Percentiles rank a stretch among this genome's conserved stretches.
Conservation (phyloP, 2,888 invertebrate genomes). For the Dasysyrphus albostriatus region DNA sequence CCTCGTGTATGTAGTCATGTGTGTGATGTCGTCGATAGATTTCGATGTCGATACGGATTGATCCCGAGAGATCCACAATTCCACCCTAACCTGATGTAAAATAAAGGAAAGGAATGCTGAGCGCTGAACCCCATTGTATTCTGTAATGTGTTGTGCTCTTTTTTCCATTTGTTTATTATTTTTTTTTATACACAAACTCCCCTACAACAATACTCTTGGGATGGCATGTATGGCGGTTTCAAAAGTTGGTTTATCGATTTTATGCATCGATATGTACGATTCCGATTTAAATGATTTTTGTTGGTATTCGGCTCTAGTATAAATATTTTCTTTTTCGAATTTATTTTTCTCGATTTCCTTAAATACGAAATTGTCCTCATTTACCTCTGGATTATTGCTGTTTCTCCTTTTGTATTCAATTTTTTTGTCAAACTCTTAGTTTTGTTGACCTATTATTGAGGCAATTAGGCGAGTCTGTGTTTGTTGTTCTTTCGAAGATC, state of each 20-base stretch:
- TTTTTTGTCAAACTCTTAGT: conserved; percentile 29
- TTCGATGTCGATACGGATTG: conserved; percentile 61
- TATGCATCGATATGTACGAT: conserved; percentile 14
- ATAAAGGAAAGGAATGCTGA: conserved; percentile 18
- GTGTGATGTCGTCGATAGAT: conserved; percentile 41
- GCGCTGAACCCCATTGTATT: conserved; percentile 16
- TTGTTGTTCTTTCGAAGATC: conserved; percentile 10
- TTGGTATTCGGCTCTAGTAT: not conserved
- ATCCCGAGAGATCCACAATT: conserved; percentile 40
- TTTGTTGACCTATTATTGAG: conserved; percentile 57
- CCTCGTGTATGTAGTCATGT: conserved; percentile 27
- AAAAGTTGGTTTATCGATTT: conserved; percentile 37
- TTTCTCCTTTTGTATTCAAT: conserved; percentile 22
- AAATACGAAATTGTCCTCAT: not conserved
- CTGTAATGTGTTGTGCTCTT: conserved; percentile 7
- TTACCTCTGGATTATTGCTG: not conserved
- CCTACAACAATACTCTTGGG: conserved; percentile 14
- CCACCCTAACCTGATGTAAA: conserved; percentile 13
- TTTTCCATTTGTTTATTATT: conserved; percentile 14
- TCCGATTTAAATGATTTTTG: conserved; percentile 40
- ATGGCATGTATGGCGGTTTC: not conserved
- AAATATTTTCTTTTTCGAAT: not conserved
- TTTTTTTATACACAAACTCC: conserved; percentile 27
- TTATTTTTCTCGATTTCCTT: not conserved
- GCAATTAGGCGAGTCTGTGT: conserved; percentile 46